Evolutionary conservation across 23 tunicate genomes (phyloP).

Genomic region (Diplosoma virens): DNA sequence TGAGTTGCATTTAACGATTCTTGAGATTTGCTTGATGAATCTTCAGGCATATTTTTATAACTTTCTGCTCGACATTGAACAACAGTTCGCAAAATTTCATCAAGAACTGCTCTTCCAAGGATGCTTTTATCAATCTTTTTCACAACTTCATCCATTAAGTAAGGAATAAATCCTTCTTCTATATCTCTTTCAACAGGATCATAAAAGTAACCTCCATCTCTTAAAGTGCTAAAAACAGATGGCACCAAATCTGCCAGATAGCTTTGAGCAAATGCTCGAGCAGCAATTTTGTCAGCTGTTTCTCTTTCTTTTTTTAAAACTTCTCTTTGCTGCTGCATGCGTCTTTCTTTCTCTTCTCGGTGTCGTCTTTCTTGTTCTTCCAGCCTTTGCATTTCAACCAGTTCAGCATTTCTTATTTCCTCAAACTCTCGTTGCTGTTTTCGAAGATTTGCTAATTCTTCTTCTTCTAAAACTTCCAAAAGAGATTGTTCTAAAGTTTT

Average conservation of each 20-base stretch:
- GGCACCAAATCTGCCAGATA: slow-evolving; percentile 92
- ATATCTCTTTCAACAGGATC: slow-evolving; percentile 95
- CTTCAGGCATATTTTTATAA: neutral
- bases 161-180: slow-evolving; percentile 83
- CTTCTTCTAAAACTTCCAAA: slow-evolving; percentile 93
- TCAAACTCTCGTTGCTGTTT: slow-evolving; percentile 93
- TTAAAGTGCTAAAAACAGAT: slow-evolving; percentile 83
- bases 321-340: slow-evolving; percentile 93
- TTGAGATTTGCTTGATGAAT: neutral
- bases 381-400: slow-evolving; percentile 91
- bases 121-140: slow-evolving; percentile 67
- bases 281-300: slow-evolving; percentile 98
- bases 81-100: slow-evolving; percentile 39
- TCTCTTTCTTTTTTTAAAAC: slow-evolving; percentile 83
- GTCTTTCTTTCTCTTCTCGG: slow-evolving; percentile 86
- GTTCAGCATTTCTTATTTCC: slow-evolving; percentile 88
- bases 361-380: slow-evolving; percentile 95
- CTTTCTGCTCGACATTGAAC: neutral
- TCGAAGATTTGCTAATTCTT: slow-evolving; percentile 87
- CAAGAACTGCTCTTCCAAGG: slow-evolving; percentile 72
- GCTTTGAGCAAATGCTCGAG: slow-evolving; percentile 95
- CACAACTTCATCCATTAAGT: slow-evolving; percentile 77
- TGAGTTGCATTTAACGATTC: neutral
- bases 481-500: slow-evolving; percentile 92
- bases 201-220: slow-evolving; percentile 88